These are phyloP conservation scores for Anseranas semipalmata DNA, from an alignment of 2,113 vertebrate species.

Conservation along the genomic window DNA sequence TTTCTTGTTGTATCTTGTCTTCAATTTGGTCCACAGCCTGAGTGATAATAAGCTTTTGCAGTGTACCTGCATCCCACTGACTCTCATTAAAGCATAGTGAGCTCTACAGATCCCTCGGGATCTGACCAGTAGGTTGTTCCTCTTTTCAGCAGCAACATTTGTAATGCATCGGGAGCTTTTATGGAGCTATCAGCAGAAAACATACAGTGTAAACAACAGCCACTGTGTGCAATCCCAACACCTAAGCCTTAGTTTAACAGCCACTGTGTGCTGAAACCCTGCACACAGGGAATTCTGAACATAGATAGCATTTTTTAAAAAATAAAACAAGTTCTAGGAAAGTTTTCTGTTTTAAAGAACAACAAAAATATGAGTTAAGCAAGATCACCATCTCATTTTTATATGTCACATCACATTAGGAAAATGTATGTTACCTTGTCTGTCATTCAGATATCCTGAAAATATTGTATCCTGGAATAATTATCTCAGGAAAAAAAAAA, in stretches of 20 bases:
- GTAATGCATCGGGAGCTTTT: background rate
- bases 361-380: too few species aligned
- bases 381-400: too few species aligned
- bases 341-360: background rate
- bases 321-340: background rate
- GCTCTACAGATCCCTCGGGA: background rate
- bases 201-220: background rate
- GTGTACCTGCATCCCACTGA: background rate
- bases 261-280: background rate
- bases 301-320: background rate
- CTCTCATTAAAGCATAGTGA: background rate
- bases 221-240: background rate
- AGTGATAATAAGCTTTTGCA: conserved; percentile 15
- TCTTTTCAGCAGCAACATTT: background rate
- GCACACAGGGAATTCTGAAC: background rate
- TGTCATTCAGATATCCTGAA: background rate
- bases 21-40: background rate
- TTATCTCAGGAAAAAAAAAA: background rate
- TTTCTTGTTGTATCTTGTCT: conserved; percentile 25
- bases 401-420: too few species aligned
- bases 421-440: background rate
- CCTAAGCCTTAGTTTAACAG: background rate
- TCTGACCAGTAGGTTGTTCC: background rate
- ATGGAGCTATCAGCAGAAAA: background rate
- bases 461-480: background rate